These are phyloP conservation scores for Danio kyathit DNA, from an alignment of 2,797 vertebrate species.

Conservation along the genomic window DNA sequence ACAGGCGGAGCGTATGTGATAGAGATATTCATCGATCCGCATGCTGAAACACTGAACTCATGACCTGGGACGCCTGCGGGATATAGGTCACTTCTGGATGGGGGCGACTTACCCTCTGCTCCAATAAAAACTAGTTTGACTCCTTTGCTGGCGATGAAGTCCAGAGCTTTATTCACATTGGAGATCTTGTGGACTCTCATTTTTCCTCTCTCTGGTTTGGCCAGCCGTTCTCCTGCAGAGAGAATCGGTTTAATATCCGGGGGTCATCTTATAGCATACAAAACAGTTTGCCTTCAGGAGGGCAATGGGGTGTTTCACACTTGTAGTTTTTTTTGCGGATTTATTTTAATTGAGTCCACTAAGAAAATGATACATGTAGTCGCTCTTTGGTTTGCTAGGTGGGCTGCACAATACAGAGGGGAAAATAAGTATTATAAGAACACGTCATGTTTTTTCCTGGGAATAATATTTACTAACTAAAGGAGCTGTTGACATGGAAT, in stretches of 20 bases:
- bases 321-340: too few relatives aligned
- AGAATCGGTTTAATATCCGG: neutral
- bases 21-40: slow-evolving; percentile 28
- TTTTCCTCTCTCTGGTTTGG: slow-evolving; percentile 91
- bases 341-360: too few relatives aligned
- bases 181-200: slow-evolving; percentile 93
- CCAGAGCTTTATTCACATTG: slow-evolving; percentile 91
- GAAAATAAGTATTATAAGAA: too few relatives aligned
- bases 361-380: too few relatives aligned
- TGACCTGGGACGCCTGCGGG: slow-evolving; percentile 27
- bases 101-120: slow-evolving; percentile 83
- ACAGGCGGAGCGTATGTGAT: slow-evolving; percentile 9
- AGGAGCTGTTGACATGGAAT: too few relatives aligned
- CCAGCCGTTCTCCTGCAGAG: slow-evolving; percentile 85
- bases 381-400: too few relatives aligned
- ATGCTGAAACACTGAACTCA: slow-evolving; percentile 33
- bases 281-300: neutral
- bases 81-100: slow-evolving; percentile 33
- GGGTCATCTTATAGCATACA: neutral
- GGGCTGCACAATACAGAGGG: too few relatives aligned
- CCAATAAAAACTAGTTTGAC: slow-evolving; percentile 91
- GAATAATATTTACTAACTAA: too few relatives aligned
- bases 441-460: too few relatives aligned
- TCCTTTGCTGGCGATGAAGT: slow-evolving; percentile 90
- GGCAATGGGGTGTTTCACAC: too few relatives aligned